These are phyloP conservation scores for Acanthurus tractus DNA, from an alignment of 2,797 vertebrate genomes.

Conservation along the genomic window DNA sequence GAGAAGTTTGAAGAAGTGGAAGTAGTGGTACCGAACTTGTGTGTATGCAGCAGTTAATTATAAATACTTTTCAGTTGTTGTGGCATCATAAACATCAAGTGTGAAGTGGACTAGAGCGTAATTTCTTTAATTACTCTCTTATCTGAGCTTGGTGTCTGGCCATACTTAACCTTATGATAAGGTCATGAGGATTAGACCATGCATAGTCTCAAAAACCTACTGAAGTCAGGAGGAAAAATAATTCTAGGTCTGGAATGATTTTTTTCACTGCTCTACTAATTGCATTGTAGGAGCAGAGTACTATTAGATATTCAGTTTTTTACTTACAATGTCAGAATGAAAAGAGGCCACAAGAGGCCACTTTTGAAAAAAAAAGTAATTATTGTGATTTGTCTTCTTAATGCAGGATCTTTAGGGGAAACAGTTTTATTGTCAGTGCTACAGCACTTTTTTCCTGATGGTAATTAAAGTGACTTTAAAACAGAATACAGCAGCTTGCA, in stretches of 20 bases:
- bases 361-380: slow-evolving; percentile 46
- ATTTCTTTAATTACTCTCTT: slow-evolving; percentile 52
- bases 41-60: slow-evolving; percentile 22
- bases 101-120: slow-evolving; percentile 24
- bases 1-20: neutral
- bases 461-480: slow-evolving; percentile 62
- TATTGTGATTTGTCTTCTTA: slow-evolving; percentile 61
- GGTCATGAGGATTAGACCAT: slow-evolving; percentile 53
- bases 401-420: slow-evolving; percentile 54
- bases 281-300: slow-evolving; percentile 48
- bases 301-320: slow-evolving; percentile 31
- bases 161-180: slow-evolving; percentile 60
- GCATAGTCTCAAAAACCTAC: slow-evolving; percentile 38
- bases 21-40: neutral
- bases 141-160: slow-evolving; percentile 40
- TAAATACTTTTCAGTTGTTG: slow-evolving; percentile 34
- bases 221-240: slow-evolving; percentile 45
- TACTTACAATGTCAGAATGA: slow-evolving; percentile 40
- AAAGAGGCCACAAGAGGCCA: slow-evolving; percentile 35
- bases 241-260: slow-evolving; percentile 36
- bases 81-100: slow-evolving; percentile 24
- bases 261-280: slow-evolving; percentile 56
- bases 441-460: slow-evolving; percentile 36
- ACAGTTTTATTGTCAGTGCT: slow-evolving; percentile 41
- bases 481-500: slow-evolving; percentile 12